Conservation (phyloP, 30 jellyfish, hydroid and myxozoan species). For the Chrysaora quinquecirrha region DNA sequence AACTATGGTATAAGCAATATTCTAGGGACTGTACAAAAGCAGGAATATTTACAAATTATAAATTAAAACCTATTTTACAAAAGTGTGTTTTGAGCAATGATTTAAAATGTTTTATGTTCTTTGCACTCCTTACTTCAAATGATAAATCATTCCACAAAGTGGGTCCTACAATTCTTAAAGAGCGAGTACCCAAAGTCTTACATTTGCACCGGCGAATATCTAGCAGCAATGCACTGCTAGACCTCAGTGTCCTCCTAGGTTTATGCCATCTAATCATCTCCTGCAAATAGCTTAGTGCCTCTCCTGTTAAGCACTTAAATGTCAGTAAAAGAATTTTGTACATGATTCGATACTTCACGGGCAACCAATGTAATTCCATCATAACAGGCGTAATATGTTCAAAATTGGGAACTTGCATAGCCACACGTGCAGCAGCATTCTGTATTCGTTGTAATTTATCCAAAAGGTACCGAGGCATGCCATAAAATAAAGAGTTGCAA, state of each 20-base stretch:
- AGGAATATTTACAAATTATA: constrained; percentile 3
- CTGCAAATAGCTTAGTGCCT: constrained; percentile 49
- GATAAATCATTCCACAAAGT: constrained; percentile 34
- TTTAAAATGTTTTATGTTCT: constrained; percentile 15
- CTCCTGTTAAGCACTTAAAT: constrained; percentile 38
- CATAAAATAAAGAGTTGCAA: too few species aligned
- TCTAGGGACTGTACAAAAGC: constrained; percentile 15
- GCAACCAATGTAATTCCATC: too few species aligned
- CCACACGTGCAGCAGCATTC: constrained; percentile 68
- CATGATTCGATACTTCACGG: too few species aligned
- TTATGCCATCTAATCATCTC: constrained; percentile 54
- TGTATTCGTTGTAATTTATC: constrained; percentile 48
- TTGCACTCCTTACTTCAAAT: constrained; percentile 24
- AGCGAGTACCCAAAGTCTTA: constrained; percentile 41
- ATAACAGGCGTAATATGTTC: constrained; percentile 44
- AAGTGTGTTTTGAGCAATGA: constrained; percentile 34
- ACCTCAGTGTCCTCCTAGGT: too few species aligned
- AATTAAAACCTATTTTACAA: constrained; percentile 30
- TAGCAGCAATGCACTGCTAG: too few species aligned
- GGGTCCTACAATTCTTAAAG: constrained; percentile 33
- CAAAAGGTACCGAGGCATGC: constrained; percentile 46
- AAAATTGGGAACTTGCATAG: constrained; percentile 29
- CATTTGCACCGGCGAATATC: too few species aligned
- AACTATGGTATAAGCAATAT: constrained; percentile 32
- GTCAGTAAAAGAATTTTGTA: too few species aligned